Conservation (phyloP, 2,797 vertebrate species). For the Diceros bicornis region DNA sequence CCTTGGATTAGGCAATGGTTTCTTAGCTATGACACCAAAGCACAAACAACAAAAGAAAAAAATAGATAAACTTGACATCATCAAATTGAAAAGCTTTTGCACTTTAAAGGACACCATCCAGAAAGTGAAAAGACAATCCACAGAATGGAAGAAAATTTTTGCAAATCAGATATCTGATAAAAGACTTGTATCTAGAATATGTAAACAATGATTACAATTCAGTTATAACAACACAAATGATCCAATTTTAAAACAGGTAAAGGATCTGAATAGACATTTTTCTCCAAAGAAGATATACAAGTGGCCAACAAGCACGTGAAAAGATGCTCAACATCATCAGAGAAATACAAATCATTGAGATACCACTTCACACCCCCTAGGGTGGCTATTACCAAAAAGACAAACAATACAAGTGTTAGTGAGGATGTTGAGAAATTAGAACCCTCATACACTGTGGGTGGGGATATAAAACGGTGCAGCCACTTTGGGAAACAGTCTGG, state of each 20-base stretch:
- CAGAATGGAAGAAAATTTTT: not conserved
- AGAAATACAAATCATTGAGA: not conserved
- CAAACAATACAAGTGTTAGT: not conserved
- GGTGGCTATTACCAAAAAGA: not conserved
- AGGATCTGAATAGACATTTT: not conserved
- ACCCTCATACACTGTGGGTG: not conserved
- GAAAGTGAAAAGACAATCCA: not conserved
- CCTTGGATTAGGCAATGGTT: not conserved
- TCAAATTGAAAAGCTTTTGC: not conserved
- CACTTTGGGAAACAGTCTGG: not conserved
- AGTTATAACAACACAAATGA: not conserved
- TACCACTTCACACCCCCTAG: not conserved
- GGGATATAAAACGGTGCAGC: not conserved
- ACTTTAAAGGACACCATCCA: not conserved
- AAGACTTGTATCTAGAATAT: not conserved
- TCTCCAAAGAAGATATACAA: not conserved
- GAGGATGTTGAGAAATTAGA: not conserved
- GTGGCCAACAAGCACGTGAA: not conserved
- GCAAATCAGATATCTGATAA: not conserved
- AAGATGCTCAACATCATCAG: not conserved
- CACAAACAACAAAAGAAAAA: not conserved
- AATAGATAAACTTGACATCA: not conserved
- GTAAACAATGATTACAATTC: not conserved
- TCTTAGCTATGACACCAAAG: conserved; percentile 22
- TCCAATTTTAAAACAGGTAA: not conserved